These are phyloP conservation scores for Drosophila multiciliata DNA, from an alignment of 2,888 invertebrate genomes.

Conservation along the genomic window DNA sequence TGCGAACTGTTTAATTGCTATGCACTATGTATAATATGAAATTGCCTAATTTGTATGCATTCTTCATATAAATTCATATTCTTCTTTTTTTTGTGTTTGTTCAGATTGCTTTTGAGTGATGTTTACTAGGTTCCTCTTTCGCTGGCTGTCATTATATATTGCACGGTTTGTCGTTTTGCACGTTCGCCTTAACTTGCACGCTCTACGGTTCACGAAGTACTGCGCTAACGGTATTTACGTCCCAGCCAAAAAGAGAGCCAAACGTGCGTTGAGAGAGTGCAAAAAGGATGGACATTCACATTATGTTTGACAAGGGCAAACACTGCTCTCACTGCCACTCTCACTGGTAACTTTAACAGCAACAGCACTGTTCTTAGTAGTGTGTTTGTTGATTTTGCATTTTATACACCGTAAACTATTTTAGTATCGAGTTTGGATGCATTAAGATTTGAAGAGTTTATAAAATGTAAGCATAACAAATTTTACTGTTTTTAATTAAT, in stretches of 20 bases:
- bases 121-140: slow-evolving; percentile 20
- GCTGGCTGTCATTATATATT: slow-evolving; percentile 31
- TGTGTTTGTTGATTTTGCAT: slow-evolving; percentile 4
- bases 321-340: slow-evolving; percentile 2
- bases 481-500: background rate
- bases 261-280: slow-evolving; percentile 11
- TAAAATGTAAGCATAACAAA: background rate
- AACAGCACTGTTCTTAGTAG: slow-evolving; percentile 25
- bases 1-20: slow-evolving; percentile 5
- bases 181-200: slow-evolving; percentile 61
- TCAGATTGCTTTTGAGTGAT: slow-evolving; percentile 28
- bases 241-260: slow-evolving; percentile 36
- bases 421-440: background rate
- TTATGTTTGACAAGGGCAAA: slow-evolving; percentile 33
- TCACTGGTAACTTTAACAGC: slow-evolving; percentile 3
- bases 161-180: slow-evolving; percentile 27
- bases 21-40: background rate
- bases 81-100: slow-evolving; percentile 15
- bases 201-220: slow-evolving; percentile 80
- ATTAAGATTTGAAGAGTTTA: background rate
- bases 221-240: slow-evolving; percentile 74
- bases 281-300: slow-evolving; percentile 10
- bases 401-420: background rate
- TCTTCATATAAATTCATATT: background rate
- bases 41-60: slow-evolving; percentile 16